Evolutionary conservation across 2,888 invertebrate species (phyloP), one percentile per base, ranked within the genome.

Genomic region (Cheilosia scutellata): DNA sequence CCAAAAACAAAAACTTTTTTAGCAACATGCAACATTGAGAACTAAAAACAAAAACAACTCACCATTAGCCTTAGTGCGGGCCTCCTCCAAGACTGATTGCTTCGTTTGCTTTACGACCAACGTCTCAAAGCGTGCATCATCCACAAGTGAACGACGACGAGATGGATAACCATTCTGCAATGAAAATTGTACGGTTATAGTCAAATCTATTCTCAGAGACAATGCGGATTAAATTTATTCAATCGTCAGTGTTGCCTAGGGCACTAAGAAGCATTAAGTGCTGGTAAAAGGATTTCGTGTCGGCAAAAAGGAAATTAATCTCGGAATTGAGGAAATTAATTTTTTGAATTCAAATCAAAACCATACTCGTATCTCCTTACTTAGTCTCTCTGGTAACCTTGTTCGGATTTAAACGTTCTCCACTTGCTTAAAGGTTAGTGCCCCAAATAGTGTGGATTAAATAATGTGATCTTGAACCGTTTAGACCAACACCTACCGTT

Each of bases 101-200:
- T 98, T 97, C 92, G 96, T 97, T 94, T 98, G 98, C 93, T 97
- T 97, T 91, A 98, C 98, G 90, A 98, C 97, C 91, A 97, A 94
- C 87, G 97, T 98, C 93, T 99, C 99, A 93, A 99, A 99, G 90
- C 98, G 96, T 89, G 99, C 99, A 93, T 99, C 99, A 91, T 98
- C 99, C 71, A 99, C 99, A 88, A 99, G 95, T 88, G 98, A 98
- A 90, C 98, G 96, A 90, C 98, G 96, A 90, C 98, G 95, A 87
- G 98, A 97, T 89, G 98, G 97, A 92, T 98, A 98, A 87, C 98
- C 99, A 94, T 99, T 98, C 98, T 99, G 94, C 49, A 95, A 95
- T 51, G 87, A 87, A 57, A 44, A 72, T 47, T 27, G 65, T 66
- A 49, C 5, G 37, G 6, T 62, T 29, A 51, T 49, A 47, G n/a